A percentile compares a stretch with the other conserved stretches of the same genome.
Evolutionary conservation across 2,888 invertebrate genomes (phyloP).

Genomic region (Odontomyia ornata): DNA sequence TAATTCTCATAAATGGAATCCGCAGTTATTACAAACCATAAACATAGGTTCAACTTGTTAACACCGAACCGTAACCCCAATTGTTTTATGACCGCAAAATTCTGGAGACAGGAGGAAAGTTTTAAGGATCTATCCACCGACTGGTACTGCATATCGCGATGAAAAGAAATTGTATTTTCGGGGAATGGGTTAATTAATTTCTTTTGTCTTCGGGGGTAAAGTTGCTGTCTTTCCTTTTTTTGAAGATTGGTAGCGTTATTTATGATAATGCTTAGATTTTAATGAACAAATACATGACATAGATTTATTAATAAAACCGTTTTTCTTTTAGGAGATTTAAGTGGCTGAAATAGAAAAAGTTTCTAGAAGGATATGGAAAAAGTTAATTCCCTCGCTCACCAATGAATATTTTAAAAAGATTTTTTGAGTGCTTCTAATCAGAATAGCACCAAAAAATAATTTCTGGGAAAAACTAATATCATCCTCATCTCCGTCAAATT

Average conservation of each 20-base stretch:
- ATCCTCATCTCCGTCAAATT: not conserved
- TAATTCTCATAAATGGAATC: conserved; percentile 21
- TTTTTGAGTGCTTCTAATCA: no score
- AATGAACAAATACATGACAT: not conserved
- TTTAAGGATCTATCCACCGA: not conserved
- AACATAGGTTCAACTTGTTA: conserved; percentile 17
- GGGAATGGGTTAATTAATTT: conserved; percentile 3
- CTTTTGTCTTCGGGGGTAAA: conserved; percentile 1
- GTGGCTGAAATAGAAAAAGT: no score
- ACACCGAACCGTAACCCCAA: not conserved
- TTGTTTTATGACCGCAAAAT: not conserved
- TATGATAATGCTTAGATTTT: not conserved
- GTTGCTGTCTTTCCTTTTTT: not conserved
- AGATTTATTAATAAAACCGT: no score
- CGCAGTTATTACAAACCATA: conserved; percentile 32
- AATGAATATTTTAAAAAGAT: no score
- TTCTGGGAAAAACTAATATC: no score
- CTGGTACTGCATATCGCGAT: not conserved
- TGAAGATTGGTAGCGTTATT: not conserved
- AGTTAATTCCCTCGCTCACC: no score
- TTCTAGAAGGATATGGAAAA: no score
- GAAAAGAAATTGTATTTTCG: no score
- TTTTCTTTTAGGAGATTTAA: no score
- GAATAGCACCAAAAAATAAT: no score
- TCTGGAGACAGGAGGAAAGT: not conserved